A percentile compares a stretch with the other conserved stretches of the same genome.
Conservation (phyloP, 2,888 invertebrate genomes). For the Ophion ellenae region DNA sequence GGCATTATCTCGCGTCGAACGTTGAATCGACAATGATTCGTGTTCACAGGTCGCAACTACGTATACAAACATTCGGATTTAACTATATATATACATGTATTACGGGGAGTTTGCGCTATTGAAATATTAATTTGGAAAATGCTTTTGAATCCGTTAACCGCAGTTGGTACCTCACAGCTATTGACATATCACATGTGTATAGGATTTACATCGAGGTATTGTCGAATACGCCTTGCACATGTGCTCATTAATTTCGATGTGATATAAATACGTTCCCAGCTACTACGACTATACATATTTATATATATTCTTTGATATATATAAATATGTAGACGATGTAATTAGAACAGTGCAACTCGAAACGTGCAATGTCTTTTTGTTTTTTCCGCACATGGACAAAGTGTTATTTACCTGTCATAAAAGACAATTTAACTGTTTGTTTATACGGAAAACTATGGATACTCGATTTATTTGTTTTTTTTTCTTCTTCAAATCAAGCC, state of each 20-base stretch:
- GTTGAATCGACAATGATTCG: constrained; percentile 64
- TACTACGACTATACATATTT: background rate
- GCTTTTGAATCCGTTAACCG: constrained; percentile 56
- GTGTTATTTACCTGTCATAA: background rate
- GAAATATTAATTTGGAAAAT: constrained; percentile 64
- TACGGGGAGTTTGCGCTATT: constrained; percentile 12
- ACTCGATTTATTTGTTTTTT: no score
- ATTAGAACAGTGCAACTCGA: background rate
- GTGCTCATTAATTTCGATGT: constrained; percentile 4
- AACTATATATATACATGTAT: constrained; percentile 16
- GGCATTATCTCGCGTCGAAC: constrained; percentile 53
- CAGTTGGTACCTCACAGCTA: constrained; percentile 2
- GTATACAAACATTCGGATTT: background rate
- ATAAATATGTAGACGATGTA: background rate
- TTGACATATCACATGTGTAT: constrained; percentile 1
- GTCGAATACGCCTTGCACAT: background rate
- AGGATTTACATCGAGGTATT: background rate
- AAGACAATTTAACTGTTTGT: no score
- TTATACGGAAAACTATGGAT: no score
- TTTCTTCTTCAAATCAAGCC: no score
- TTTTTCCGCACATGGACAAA: background rate
- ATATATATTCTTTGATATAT: background rate
- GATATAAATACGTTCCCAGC: constrained; percentile 26
- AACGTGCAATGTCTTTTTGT: background rate
- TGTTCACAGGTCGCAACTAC: constrained; percentile 27